A percentile compares a stretch with the other conserved stretches of the same genome.
Conservation (phyloP, 2,888 invertebrate genomes). For the Chaitophorus viminalis region DNA sequence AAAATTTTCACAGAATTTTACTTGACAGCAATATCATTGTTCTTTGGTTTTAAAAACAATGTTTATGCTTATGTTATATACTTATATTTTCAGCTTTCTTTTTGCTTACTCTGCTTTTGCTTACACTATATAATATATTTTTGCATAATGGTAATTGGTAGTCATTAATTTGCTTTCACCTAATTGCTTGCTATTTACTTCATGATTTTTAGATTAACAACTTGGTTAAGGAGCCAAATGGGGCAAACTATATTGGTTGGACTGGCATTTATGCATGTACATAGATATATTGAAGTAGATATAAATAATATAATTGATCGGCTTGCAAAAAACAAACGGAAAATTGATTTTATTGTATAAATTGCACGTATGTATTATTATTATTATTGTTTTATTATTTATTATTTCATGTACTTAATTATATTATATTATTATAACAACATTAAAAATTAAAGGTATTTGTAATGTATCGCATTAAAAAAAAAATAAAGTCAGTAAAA, state of each 20-base stretch:
- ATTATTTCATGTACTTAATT: too few relatives aligned
- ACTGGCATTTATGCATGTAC: too few relatives aligned
- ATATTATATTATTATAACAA: too few relatives aligned
- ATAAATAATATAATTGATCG: too few relatives aligned
- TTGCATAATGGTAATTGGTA: not conserved
- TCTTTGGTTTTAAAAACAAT: conserved; percentile 7
- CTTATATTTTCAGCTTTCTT: not conserved
- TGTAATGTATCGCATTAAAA: too few relatives aligned
- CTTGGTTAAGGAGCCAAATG: too few relatives aligned
- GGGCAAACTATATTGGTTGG: too few relatives aligned
- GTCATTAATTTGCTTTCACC: not conserved
- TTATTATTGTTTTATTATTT: not conserved
- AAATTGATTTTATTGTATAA: conserved; percentile 3
- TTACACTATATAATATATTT: not conserved
- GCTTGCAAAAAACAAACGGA: not conserved
- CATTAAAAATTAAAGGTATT: too few relatives aligned
- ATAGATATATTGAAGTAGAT: too few relatives aligned
- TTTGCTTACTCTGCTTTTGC: conserved; percentile 5
- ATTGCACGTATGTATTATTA: not conserved
- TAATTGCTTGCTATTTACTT: not conserved
- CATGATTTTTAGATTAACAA: not conserved
- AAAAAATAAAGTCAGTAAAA: too few relatives aligned
- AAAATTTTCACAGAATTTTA: not conserved
- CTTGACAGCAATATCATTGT: not conserved
- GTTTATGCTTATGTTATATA: conserved; percentile 8